These are phyloP conservation scores for Nysson spinosus DNA, from an alignment of 2,888 invertebrate species.

Conservation along the genomic window DNA sequence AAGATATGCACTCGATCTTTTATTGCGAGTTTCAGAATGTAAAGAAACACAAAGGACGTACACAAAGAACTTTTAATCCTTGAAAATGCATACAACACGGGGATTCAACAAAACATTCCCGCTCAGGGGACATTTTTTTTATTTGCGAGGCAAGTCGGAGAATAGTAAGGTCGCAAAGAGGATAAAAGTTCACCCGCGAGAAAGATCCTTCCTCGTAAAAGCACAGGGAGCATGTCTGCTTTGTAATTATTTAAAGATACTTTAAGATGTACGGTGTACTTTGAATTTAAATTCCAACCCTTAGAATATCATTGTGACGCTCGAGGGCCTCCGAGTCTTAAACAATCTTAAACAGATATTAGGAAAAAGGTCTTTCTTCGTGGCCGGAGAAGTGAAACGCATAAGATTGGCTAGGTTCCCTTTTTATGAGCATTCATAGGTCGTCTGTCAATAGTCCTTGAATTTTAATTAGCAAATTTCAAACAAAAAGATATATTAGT, in stretches of 20 bases:
- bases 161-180: slow-evolving; percentile 28
- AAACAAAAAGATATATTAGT: too few species aligned
- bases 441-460: too few species aligned
- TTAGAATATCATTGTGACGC: not conserved
- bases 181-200: slow-evolving; percentile 35
- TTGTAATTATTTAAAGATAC: slow-evolving; percentile 38
- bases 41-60: not conserved
- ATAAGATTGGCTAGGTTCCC: too few species aligned
- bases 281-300: slow-evolving; percentile 28
- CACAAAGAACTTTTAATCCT: slow-evolving; percentile 31
- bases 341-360: not conserved
- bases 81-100: slow-evolving; percentile 11
- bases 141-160: slow-evolving; percentile 16
- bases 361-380: not conserved
- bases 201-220: slow-evolving; percentile 11
- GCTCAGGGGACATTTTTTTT: slow-evolving; percentile 6
- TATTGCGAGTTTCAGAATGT: not conserved
- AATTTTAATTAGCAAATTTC: too few species aligned
- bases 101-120: slow-evolving; percentile 32
- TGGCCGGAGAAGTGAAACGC: not conserved
- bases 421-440: too few species aligned
- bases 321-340: not conserved
- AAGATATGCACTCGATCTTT: too few species aligned
- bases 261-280: slow-evolving; percentile 23
- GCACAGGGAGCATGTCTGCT: slow-evolving; percentile 1